Evolutionary conservation across 2,113 vertebrate genomes (phyloP).

Genomic region (Lophura nycthemera): DNA sequence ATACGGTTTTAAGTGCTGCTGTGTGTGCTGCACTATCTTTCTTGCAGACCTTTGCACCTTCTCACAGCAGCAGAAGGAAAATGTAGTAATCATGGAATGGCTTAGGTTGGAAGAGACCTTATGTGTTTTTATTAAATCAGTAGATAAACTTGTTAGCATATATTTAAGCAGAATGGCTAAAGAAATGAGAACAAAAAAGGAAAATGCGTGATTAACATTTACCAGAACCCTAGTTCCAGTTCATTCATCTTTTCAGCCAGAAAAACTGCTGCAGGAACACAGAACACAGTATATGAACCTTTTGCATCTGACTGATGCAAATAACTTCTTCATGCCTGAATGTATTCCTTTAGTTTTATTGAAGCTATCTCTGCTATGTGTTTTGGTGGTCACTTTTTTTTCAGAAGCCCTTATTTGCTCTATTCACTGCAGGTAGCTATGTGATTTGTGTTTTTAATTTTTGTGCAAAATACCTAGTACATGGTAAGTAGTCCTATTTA

Average conservation of each 20-base stretch:
- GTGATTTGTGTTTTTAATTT: conserved; percentile 48
- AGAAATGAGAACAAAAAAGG: background rate
- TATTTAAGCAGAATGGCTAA: background rate
- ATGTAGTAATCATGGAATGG: background rate
- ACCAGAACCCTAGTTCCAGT: background rate
- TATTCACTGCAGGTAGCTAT: background rate
- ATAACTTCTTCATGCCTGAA: background rate
- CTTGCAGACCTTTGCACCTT: background rate
- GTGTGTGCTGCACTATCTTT: background rate
- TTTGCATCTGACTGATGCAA: background rate
- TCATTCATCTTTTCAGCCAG: background rate
- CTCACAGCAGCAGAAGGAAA: background rate
- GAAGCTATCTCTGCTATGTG: background rate
- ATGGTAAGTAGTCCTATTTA: background rate
- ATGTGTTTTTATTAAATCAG: background rate
- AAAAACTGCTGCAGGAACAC: background rate
- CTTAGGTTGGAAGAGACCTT: background rate
- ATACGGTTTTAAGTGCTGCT: background rate
- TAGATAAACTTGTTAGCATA: background rate
- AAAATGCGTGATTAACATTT: background rate
- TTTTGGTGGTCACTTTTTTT: conserved; percentile 10
- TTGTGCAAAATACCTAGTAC: conserved; percentile 22
- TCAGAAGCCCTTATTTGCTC: background rate
- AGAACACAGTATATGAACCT: background rate
- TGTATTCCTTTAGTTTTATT: background rate